Conservation (phyloP, 2,113 vertebrate genomes). For the Odontophorus gujanensis region DNA sequence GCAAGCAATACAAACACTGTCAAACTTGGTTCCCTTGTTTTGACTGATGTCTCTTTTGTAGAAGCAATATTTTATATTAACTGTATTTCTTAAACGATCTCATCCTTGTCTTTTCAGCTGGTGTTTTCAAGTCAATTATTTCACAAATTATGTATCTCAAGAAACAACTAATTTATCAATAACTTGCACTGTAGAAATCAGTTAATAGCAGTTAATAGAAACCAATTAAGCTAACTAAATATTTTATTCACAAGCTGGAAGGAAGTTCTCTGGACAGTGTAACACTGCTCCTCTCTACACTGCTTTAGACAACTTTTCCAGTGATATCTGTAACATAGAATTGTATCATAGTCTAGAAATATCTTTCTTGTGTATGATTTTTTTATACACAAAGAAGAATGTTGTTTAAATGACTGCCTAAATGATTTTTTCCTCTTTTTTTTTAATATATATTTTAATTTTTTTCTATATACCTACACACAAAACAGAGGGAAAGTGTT, state of each 20-base stretch:
- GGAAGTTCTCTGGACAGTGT: not conserved
- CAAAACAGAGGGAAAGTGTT: not conserved
- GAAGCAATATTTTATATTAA: not conserved
- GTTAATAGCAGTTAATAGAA: not conserved
- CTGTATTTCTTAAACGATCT: not conserved
- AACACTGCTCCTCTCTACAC: not conserved
- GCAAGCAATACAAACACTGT: not conserved
- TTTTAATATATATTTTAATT: not conserved
- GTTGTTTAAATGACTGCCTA: not conserved
- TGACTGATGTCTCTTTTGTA: not conserved
- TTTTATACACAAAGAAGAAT: not conserved
- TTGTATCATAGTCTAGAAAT: not conserved
- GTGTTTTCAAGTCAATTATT: not conserved
- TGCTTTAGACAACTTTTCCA: not conserved
- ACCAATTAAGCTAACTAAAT: not conserved
- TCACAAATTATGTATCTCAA: not conserved
- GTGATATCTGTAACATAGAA: not conserved
- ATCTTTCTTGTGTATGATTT: not conserved
- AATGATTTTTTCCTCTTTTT: not conserved
- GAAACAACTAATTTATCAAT: not conserved
- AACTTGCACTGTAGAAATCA: not conserved
- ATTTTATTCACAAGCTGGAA: not conserved
- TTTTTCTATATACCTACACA: not conserved
- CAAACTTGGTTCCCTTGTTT: not conserved
- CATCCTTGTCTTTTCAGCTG: not conserved